A percentile compares a stretch with the other conserved stretches of the same genome.
These are phyloP conservation scores for Trichogramma dendrolimi DNA, from an alignment of 2,888 invertebrate species.

Conservation along the genomic window DNA sequence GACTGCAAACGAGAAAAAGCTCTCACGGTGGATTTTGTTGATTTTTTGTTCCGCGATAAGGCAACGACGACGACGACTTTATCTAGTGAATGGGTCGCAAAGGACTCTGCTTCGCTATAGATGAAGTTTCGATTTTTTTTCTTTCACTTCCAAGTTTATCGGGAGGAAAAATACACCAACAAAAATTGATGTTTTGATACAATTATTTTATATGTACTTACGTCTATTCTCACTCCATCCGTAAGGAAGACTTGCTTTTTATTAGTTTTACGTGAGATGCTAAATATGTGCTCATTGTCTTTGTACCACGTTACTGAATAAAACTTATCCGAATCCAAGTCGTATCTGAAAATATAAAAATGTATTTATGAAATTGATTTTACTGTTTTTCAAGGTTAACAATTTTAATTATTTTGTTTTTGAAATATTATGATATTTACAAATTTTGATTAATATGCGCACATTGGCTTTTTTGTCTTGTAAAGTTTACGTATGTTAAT, in stretches of 20 bases:
- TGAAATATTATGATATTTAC: neutral
- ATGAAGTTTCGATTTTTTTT: too few relatives aligned
- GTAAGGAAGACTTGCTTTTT: conserved; percentile 17
- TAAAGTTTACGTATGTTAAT: neutral
- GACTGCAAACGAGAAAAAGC: conserved; percentile 17
- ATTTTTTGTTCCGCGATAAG: neutral
- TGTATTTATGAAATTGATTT: neutral
- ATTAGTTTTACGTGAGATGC: conserved; percentile 46
- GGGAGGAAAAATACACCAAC: too few relatives aligned
- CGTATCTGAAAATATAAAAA: conserved; percentile 47
- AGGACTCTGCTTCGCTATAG: too few relatives aligned
- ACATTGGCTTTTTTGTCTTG: too few relatives aligned
- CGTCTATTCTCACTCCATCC: conserved; percentile 27
- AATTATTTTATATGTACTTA: conserved; percentile 14
- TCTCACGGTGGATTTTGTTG: conserved; percentile 17
- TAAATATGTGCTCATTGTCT: conserved; percentile 55
- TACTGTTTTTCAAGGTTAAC: neutral
- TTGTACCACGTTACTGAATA: conserved; percentile 56
- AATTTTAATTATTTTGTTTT: neutral
- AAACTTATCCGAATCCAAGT: conserved; percentile 49
- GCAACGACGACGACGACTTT: conserved; percentile 13
- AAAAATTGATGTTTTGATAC: too few relatives aligned
- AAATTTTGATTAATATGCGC: neutral
- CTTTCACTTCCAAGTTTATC: too few relatives aligned
- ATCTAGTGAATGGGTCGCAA: neutral